Conservation (phyloP, 2,888 invertebrate genomes). For the Strigamia maritima region DNA sequence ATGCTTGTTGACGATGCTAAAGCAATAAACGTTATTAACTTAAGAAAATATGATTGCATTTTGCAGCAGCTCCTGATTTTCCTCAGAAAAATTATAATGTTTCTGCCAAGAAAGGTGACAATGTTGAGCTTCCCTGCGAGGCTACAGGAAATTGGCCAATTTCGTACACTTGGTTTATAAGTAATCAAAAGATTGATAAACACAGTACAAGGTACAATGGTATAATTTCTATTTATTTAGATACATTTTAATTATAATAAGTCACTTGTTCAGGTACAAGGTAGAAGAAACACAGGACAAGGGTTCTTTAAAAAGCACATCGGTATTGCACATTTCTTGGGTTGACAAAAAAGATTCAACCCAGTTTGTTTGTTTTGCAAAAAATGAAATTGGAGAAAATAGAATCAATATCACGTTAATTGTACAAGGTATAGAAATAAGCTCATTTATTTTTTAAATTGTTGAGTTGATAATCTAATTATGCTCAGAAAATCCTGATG, state of each 20-base stretch:
- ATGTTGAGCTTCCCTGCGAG: neutral
- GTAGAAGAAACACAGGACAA: conserved; percentile 36
- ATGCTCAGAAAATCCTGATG: conserved; percentile 22
- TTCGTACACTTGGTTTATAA: neutral
- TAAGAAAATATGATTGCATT: neutral
- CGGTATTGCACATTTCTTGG: conserved; percentile 36
- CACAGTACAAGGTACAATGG: neutral
- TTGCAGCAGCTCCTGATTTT: neutral
- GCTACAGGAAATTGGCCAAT: neutral
- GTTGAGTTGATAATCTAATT: too few species aligned
- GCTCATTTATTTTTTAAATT: neutral
- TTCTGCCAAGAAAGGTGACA: neutral
- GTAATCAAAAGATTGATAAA: neutral
- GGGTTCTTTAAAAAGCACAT: conserved; percentile 35
- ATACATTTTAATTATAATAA: neutral
- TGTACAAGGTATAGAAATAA: conserved; percentile 40
- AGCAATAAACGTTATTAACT: too few species aligned
- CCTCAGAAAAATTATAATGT: neutral
- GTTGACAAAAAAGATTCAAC: conserved; percentile 41
- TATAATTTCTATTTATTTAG: too few species aligned
- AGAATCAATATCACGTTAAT: conserved; percentile 34
- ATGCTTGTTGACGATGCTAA: too few species aligned
- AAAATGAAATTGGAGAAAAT: conserved; percentile 40
- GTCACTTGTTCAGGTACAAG: conserved; percentile 17
- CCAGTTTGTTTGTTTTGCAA: conserved; percentile 41